Percentiles rank a stretch among this genome's conserved stretches.
These are phyloP conservation scores for Mus spicilegus DNA, from an alignment of 2,113 vertebrate species.

Conservation along the genomic window DNA sequence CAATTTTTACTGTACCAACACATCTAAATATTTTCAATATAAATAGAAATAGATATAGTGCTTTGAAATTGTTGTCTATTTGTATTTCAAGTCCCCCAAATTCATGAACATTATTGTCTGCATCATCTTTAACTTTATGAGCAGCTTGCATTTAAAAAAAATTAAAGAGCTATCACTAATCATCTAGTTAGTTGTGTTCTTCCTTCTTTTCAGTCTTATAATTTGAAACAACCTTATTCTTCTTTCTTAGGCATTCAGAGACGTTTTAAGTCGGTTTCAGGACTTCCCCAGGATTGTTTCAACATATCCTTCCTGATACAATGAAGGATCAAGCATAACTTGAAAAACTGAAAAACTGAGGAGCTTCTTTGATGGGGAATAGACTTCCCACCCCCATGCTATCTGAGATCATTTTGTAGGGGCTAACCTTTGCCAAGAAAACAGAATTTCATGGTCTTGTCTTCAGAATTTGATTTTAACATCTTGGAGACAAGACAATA, in stretches of 20 bases:
- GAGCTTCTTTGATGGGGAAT: neutral
- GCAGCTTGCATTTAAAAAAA: slow-evolving; percentile 21
- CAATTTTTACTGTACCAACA: neutral
- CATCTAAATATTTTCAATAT: neutral
- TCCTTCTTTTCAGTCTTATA: neutral
- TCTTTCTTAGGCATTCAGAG: neutral
- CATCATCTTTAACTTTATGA: neutral
- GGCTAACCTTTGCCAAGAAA: neutral
- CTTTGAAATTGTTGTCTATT: neutral
- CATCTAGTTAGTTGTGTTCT: neutral
- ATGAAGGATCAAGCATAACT: neutral
- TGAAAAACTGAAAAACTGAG: neutral
- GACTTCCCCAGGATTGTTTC: neutral
- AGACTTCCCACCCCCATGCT: neutral
- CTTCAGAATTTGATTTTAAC: neutral
- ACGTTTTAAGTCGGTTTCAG: slow-evolving; percentile 11
- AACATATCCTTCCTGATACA: neutral
- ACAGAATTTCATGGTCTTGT: neutral
- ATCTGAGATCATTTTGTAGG: neutral
- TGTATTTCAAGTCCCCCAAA: neutral
- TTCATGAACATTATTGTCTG: neutral
- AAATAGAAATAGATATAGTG: slow-evolving; percentile 22
- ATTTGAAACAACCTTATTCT: slow-evolving; percentile 14
- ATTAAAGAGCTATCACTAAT: neutral
- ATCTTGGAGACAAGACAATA: neutral